Percentiles rank a stretch among this genome's conserved stretches.
Evolutionary conservation across 2,888 invertebrate genomes (phyloP).

Genomic region (Cloeon dipterum): DNA sequence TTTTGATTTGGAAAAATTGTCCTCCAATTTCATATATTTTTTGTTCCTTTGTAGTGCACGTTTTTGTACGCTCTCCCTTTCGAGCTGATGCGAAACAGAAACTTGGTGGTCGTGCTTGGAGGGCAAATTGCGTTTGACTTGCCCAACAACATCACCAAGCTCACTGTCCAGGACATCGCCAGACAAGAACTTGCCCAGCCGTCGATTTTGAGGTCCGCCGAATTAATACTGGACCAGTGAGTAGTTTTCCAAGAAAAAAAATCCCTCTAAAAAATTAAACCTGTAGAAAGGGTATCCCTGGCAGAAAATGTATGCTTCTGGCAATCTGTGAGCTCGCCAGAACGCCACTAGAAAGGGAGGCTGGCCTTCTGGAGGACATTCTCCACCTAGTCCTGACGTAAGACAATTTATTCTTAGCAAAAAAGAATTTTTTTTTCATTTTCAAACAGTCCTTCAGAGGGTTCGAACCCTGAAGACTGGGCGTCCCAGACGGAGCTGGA

Average conservation of each 20-base stretch:
- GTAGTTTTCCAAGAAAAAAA: too few relatives aligned
- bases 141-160: neutral
- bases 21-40: too few relatives aligned
- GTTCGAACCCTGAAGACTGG: too few relatives aligned
- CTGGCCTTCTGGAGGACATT: neutral
- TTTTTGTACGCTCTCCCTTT: slow-evolving; percentile 8
- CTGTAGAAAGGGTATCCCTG: neutral
- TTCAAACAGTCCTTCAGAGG: too few relatives aligned
- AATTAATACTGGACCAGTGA: neutral
- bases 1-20: too few relatives aligned
- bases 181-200: neutral
- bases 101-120: neutral
- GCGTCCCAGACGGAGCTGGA: too few relatives aligned
- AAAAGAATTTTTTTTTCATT: too few relatives aligned
- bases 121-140: neutral
- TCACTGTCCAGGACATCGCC: neutral
- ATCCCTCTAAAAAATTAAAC: too few relatives aligned
- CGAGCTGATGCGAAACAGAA: neutral
- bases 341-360: neutral
- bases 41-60: slow-evolving; percentile 5
- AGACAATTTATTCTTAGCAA: too few relatives aligned
- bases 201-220: neutral
- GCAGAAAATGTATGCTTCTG: neutral
- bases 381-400: neutral
- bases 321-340: neutral